Evolutionary conservation across 1,140 invertebrate genomes (phyloP).

Genomic region (Hycleus cichorii): DNA sequence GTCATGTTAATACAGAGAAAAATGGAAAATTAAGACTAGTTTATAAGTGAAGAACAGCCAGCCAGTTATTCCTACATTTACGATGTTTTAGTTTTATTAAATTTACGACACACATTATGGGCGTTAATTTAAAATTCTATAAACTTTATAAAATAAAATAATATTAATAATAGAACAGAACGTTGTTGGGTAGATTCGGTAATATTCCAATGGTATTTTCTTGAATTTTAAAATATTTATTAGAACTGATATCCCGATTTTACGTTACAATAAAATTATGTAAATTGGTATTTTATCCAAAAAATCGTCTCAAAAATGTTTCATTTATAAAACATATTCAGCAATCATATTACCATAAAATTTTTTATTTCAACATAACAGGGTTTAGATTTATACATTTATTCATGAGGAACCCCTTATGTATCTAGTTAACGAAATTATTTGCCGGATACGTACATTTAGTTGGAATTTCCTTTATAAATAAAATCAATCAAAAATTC

Average conservation of each 20-base stretch:
- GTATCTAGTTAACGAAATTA: too few species aligned
- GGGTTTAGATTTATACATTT: constrained; percentile 26
- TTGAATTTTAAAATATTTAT: neutral
- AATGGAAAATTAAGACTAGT: too few species aligned
- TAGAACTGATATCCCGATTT: neutral
- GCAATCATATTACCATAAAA: constrained; percentile 31
- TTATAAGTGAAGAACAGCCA: too few species aligned
- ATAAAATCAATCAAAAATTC: too few species aligned
- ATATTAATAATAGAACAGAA: neutral
- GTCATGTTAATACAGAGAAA: too few species aligned
- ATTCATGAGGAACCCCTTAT: constrained; percentile 20
- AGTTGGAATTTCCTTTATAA: too few species aligned
- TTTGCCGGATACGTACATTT: too few species aligned
- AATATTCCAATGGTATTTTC: neutral
- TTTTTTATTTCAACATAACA: constrained; percentile 28
- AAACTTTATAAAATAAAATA: constrained; percentile 4
- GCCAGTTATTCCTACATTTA: too few species aligned
- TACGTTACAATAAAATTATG: constrained; percentile 34
- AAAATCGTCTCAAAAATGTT: constrained; percentile 31
- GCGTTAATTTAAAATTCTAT: constrained; percentile 2
- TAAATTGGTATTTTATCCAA: constrained; percentile 34
- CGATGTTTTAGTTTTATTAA: neutral
- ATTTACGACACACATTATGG: constrained; percentile 14
- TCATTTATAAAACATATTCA: constrained; percentile 35
- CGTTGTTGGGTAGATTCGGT: too few species aligned